phyloP scores from a whole-genome alignment of 2,888 invertebrate species.

The Biston stratarius region DNA sequence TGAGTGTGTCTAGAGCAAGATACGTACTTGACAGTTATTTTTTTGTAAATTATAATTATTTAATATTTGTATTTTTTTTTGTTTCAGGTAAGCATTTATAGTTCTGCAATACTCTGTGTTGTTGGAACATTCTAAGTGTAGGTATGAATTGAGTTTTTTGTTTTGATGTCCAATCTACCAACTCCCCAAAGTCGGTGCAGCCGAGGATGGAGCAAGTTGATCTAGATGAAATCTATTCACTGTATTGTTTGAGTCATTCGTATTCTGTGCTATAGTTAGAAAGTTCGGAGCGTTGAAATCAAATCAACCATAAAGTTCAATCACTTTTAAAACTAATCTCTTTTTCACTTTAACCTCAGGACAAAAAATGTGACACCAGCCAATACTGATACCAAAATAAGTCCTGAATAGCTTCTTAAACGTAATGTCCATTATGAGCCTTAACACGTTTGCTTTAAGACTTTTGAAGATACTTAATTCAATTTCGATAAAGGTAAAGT shows the following conservation, averaged over 20 bases:
- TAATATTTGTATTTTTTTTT: conserved; percentile 11
- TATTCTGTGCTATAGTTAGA: conserved; percentile 13
- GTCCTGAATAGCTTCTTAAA: conserved; percentile 33
- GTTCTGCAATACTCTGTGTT: not conserved
- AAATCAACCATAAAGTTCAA: conserved; percentile 75
- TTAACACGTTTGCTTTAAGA: conserved; percentile 45
- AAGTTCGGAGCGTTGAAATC: conserved; percentile 44
- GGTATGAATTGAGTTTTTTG: not conserved
- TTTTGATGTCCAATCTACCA: no score
- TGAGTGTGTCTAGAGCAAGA: no score
- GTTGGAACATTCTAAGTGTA: not conserved
- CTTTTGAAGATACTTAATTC: conserved; percentile 24
- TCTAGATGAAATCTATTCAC: no score
- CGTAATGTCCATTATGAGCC: conserved; percentile 43
- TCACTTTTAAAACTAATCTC: conserved; percentile 54
- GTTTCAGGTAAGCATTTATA: conserved; percentile 39
- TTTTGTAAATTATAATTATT: no score
- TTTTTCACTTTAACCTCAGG: conserved; percentile 60
- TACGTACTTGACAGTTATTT: no score
- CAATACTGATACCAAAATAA: conserved; percentile 47
- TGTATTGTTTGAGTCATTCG: not conserved
- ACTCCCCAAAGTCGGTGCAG: no score
- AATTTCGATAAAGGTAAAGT: conserved; percentile 20
- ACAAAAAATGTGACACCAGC: conserved; percentile 63
- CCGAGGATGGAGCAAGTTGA: no score